Evolutionary conservation across 2,888 invertebrate species (phyloP), one percentile per base, ranked within the genome.

Genomic region (Netelia virgata): DNA sequence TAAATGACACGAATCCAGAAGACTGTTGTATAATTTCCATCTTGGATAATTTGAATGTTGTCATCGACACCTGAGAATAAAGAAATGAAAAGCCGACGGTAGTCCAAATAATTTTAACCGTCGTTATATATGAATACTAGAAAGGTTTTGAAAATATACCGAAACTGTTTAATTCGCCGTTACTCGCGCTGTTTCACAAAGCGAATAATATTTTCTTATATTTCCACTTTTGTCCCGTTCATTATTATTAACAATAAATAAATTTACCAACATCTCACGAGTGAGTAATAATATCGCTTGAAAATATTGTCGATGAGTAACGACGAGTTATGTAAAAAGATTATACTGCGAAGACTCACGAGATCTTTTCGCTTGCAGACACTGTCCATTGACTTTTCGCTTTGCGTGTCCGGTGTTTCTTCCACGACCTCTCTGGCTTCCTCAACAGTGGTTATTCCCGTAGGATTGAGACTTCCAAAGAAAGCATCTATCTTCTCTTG

Each of bases 361-460:
- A 97, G 94, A 94, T 97, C 97, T 87, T 97, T 95, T 84, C 97
- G 94, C 86, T 96, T 95, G 92, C 97, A 97, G 28, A 96, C 96
- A 91, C 97, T 97, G 78, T 96, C 96, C 90, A 97, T 95, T 0
- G 97, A 97, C 88, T 96, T 97, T 91, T 97, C 97, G 87, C 97
- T 97, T n/a, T 97, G 96, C 0, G 97, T 97, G 0, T 97, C 97
- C 1, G 95, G 95, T 14, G 95, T 95, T 88, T 96, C 96, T 90
- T 97, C 97, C 66, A 97, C 95, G 11, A 97, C 97, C 91, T 98
- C 98, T n/a, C 96, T 96, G 0, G 97, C 98, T 50, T 97, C 96
- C 91, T 98, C 98, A 3, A 97, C 96, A 0, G 95, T 83, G 0
- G 92, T 88, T 64, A 92, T 90, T 28, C 91, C 90, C 43, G 91